phyloP scores from a whole-genome alignment of 2,888 invertebrate species.

The Drosophila neutralis region DNA sequence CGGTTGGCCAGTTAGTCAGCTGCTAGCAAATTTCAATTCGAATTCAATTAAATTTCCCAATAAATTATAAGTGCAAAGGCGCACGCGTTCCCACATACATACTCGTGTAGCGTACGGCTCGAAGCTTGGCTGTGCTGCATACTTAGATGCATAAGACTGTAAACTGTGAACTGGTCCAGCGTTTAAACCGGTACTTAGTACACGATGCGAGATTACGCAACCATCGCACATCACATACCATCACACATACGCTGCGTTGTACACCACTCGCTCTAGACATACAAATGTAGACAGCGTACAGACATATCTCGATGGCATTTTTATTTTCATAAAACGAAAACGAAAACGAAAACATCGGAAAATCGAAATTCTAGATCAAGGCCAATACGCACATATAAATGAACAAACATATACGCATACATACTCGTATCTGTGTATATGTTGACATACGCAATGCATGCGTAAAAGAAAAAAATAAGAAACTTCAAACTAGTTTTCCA shows the following conservation, averaged over 20 bases:
- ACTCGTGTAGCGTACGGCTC: not conserved
- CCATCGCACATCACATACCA: constrained; percentile 49
- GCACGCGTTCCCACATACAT: constrained; percentile 37
- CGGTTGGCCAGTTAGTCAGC: constrained; percentile 25
- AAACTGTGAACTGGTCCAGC: constrained; percentile 54
- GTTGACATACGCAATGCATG: constrained; percentile 63
- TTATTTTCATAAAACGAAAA: constrained; percentile 33
- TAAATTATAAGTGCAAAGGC: constrained; percentile 74
- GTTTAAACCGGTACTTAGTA: constrained; percentile 74
- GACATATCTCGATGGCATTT: constrained; percentile 36
- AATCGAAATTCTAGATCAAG: constrained; percentile 81
- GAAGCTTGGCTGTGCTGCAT: constrained; percentile 28
- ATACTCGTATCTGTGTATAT: constrained; percentile 10
- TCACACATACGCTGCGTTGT: constrained; percentile 56
- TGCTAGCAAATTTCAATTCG: constrained; percentile 45
- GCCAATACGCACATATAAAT: constrained; percentile 58
- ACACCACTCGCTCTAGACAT: constrained; percentile 12
- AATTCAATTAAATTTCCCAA: constrained; percentile 78
- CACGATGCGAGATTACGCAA: constrained; percentile 64
- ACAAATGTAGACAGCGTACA: constrained; percentile 12
- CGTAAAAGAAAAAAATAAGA: constrained; percentile 42
- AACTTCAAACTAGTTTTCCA: constrained; percentile 53
- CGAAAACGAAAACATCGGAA: constrained; percentile 74
- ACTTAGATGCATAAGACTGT: constrained; percentile 63
- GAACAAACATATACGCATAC: constrained; percentile 19